A percentile compares a stretch with the other conserved stretches of the same genome.
phyloP scores from a whole-genome alignment of 1,140 invertebrate genomes.

The Holcopasites calliopsidis region DNA sequence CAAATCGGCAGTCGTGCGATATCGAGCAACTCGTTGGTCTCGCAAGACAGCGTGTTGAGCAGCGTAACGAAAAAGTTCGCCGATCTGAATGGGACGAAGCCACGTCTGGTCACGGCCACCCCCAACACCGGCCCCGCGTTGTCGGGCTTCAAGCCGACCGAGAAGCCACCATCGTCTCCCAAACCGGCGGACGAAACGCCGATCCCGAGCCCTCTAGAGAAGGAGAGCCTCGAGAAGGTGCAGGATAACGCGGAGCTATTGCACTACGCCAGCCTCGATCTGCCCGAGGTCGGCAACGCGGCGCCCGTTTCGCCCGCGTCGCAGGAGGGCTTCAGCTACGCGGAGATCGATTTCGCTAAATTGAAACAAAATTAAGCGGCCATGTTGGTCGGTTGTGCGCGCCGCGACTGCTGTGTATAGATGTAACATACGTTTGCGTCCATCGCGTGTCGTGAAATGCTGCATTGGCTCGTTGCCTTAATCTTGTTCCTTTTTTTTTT shows the following conservation, averaged over 20 bases:
- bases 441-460: not conserved
- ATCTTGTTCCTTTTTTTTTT: not conserved
- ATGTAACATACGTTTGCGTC: not conserved
- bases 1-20: slow-evolving; percentile 21
- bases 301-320: slow-evolving; percentile 75
- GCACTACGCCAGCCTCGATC: slow-evolving; percentile 85
- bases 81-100: slow-evolving; percentile 66
- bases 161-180: slow-evolving; percentile 65
- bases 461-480: slow-evolving; percentile 34
- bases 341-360: slow-evolving; percentile 87
- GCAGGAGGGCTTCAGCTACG: slow-evolving; percentile 82
- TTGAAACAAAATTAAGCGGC: slow-evolving; percentile 75
- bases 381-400: not conserved
- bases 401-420: too few species aligned
- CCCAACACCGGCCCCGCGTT: slow-evolving; percentile 71
- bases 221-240: slow-evolving; percentile 72
- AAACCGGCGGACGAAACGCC: slow-evolving; percentile 73
- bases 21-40: slow-evolving; percentile 29
- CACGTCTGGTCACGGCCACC: slow-evolving; percentile 66
- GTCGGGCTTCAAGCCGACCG: slow-evolving; percentile 68
- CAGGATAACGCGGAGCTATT: slow-evolving; percentile 75
- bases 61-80: slow-evolving; percentile 65
- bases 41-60: slow-evolving; percentile 45
- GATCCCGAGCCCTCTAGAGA: slow-evolving; percentile 71
- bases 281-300: slow-evolving; percentile 76